Percentiles rank a stretch among this genome's conserved stretches.
Evolutionary conservation across 2,888 invertebrate genomes (phyloP).

Genomic region (Magallana nippona): DNA sequence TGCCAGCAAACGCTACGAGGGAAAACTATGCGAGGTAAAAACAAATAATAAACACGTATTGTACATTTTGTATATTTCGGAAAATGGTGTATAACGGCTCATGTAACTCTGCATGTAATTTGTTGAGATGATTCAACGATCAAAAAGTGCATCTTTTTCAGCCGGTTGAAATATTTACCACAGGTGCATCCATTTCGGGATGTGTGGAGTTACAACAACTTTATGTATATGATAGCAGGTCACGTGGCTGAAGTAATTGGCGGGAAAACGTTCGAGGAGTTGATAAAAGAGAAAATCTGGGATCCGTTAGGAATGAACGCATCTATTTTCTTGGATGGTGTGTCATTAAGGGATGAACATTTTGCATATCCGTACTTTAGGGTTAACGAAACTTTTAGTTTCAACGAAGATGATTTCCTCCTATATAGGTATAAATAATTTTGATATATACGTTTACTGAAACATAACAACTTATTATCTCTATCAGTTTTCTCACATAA

Average conservation of each 20-base stretch:
- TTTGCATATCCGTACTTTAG: conserved; percentile 50
- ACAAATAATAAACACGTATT: no score
- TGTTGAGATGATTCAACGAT: no score
- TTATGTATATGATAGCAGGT: conserved; percentile 54
- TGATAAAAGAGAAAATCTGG: conserved; percentile 51
- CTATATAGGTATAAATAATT: conserved; percentile 9
- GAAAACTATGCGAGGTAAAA: conserved; percentile 19
- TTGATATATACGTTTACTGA: not conserved
- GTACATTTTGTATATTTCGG: no score
- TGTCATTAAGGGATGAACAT: conserved; percentile 7
- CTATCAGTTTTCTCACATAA: no score
- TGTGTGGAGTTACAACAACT: conserved; percentile 56
- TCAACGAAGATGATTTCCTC: conserved; percentile 36
- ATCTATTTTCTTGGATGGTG: conserved; percentile 48
- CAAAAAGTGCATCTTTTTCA: no score
- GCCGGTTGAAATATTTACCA: conserved; percentile 55
- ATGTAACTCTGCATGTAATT: no score
- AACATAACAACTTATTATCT: no score
- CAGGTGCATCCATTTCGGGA: conserved; percentile 50
- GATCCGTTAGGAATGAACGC: conserved; percentile 54
- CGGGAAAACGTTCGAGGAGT: conserved; percentile 51
- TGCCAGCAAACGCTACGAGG: conserved; percentile 47
- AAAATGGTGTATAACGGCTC: no score
- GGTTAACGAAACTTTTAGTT: not conserved
- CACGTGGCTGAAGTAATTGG: conserved; percentile 56